phyloP scores from a whole-genome alignment of 2,888 invertebrate genomes.

The Sesamia inferens region DNA sequence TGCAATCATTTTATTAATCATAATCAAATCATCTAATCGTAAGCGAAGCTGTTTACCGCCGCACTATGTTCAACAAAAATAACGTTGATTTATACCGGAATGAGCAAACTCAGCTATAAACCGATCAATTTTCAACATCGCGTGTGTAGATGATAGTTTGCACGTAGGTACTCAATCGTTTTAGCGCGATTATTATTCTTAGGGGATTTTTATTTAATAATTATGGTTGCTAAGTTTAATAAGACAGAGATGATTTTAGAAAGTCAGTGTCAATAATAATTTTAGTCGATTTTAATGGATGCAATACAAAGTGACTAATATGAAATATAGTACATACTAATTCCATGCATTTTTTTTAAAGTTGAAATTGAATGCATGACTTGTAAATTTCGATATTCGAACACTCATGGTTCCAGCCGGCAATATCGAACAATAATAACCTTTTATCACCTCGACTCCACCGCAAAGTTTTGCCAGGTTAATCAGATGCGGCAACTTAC shows the following conservation, averaged over 20 bases:
- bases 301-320: neutral
- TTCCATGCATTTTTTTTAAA: no score
- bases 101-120: conserved; percentile 29
- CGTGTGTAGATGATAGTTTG: conserved; percentile 47
- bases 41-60: conserved; percentile 11
- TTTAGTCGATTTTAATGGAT: neutral
- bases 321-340: neutral
- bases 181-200: conserved; percentile 39
- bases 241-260: conserved; percentile 7
- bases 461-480: conserved; percentile 15
- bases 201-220: conserved; percentile 18
- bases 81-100: conserved; percentile 45
- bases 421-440: neutral
- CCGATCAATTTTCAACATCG: conserved; percentile 53
- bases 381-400: neutral
- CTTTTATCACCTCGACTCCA: neutral
- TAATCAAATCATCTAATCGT: neutral
- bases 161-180: conserved; percentile 39
- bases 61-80: conserved; percentile 21
- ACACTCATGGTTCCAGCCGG: neutral
- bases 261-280: neutral
- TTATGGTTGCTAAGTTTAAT: neutral
- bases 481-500: no score
- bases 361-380: no score
- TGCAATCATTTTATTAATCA: neutral